A percentile compares a stretch with the other conserved stretches of the same genome.
These are phyloP conservation scores for Tricholauxania praeusta DNA, from an alignment of 2,888 invertebrate genomes.

Conservation along the genomic window DNA sequence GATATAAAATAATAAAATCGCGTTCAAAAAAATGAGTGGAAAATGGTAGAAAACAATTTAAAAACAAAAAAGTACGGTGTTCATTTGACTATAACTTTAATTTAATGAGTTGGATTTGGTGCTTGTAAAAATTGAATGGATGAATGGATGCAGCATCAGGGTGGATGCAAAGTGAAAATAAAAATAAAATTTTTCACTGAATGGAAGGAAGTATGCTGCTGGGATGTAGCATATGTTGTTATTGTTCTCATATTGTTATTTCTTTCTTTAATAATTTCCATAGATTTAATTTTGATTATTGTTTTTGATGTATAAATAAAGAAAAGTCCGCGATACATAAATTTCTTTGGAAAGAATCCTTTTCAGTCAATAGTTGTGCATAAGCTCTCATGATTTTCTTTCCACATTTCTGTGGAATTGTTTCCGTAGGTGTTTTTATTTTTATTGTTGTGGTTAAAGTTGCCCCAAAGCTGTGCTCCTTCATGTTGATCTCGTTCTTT, in stretches of 20 bases:
- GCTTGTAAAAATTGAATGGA: conserved; percentile 50
- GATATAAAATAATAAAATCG: conserved; percentile 25
- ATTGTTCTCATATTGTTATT: neutral
- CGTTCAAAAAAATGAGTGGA: neutral
- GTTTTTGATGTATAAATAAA: too few relatives aligned
- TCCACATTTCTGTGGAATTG: too few relatives aligned
- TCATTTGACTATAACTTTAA: conserved; percentile 57
- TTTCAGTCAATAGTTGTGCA: too few relatives aligned
- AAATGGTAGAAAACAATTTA: conserved; percentile 40
- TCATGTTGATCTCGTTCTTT: too few relatives aligned
- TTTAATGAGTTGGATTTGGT: conserved; percentile 62
- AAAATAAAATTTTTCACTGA: conserved; percentile 9
- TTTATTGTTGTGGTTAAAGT: too few relatives aligned
- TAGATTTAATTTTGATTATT: neutral
- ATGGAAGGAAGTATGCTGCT: neutral
- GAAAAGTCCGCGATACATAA: too few relatives aligned
- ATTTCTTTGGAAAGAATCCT: too few relatives aligned
- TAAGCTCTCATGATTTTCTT: too few relatives aligned
- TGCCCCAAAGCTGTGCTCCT: too few relatives aligned
- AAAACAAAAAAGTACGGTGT: conserved; percentile 45
- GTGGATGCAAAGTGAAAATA: conserved; percentile 17
- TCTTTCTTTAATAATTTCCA: neutral
- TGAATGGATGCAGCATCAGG: neutral
- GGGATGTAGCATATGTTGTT: conserved; percentile 6
- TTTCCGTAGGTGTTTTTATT: too few relatives aligned